These are phyloP conservation scores for Heterocephalus glaber DNA, from an alignment of 2,113 vertebrate genomes.

Conservation along the genomic window DNA sequence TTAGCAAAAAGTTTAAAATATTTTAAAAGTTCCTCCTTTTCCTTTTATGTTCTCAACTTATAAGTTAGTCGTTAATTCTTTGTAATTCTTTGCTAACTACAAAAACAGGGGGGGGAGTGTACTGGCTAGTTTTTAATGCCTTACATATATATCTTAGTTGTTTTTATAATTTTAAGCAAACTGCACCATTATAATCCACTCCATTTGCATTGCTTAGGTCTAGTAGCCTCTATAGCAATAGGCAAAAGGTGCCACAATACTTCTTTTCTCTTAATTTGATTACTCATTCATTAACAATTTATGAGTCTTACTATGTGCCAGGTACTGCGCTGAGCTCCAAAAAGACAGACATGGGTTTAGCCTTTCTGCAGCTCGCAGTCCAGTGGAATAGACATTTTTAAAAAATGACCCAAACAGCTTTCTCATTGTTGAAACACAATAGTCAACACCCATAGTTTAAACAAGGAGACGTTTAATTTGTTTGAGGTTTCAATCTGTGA, in stretches of 20 bases:
- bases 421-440: not conserved
- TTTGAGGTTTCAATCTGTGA: not conserved
- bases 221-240: not conserved
- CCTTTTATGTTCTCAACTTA: not conserved
- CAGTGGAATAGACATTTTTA: not conserved
- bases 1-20: conserved; percentile 50
- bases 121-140: conserved; percentile 26
- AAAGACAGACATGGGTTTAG: not conserved
- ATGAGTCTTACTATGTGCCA: not conserved
- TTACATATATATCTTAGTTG: not conserved
- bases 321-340: not conserved
- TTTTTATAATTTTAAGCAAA: conserved; percentile 41
- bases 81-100: conserved; percentile 31
- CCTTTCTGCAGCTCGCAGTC: not conserved
- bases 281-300: conserved; percentile 3
- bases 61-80: not conserved
- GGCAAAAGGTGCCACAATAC: not conserved
- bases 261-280: conserved; percentile 29
- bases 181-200: not conserved
- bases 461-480: not conserved
- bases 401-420: not conserved
- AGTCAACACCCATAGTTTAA: not conserved
- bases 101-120: not conserved
- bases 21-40: conserved; percentile 44
- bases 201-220: not conserved